Conservation (phyloP, 2,113 vertebrate species). For the Zeus faber region DNA sequence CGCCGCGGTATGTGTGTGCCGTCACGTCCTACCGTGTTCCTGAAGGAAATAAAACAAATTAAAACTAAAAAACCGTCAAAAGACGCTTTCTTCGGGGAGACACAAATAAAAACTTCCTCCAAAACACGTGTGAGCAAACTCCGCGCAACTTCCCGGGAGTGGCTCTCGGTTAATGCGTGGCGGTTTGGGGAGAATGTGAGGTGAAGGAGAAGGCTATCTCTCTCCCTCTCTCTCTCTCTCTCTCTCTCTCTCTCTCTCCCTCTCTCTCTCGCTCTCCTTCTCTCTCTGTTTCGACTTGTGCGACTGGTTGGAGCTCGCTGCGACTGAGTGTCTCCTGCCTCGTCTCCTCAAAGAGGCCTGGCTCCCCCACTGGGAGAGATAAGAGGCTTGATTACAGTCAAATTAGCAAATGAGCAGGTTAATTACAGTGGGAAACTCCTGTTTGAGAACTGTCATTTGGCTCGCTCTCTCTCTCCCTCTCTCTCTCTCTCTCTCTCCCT, state of each 20-base stretch:
- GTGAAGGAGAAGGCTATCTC: conserved; percentile 50
- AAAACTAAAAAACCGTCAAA: too few relatives aligned
- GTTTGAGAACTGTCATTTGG: conserved; percentile 65
- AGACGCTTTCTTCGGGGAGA: too few relatives aligned
- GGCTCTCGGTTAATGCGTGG: background rate
- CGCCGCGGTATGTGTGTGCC: conserved; percentile 7
- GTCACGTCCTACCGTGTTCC: background rate
- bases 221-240: conserved; percentile 29
- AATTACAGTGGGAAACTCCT: conserved; percentile 68
- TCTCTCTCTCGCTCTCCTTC: conserved; percentile 36
- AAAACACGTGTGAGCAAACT: too few relatives aligned
- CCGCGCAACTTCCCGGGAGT: background rate
- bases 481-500: conserved; percentile 18
- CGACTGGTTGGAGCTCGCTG: conserved; percentile 23
- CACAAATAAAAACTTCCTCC: too few relatives aligned
- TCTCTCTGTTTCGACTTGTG: conserved; percentile 43
- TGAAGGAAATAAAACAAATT: too few relatives aligned
- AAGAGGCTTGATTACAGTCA: conserved; percentile 74
- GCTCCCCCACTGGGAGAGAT: conserved; percentile 66
- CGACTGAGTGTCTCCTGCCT: conserved; percentile 50
- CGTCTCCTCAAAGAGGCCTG: conserved; percentile 55
- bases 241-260: conserved; percentile 28
- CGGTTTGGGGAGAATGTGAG: conserved; percentile 43
- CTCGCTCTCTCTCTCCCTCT: conserved; percentile 49
- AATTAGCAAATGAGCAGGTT: conserved; percentile 75